These are phyloP conservation scores for Archilochus colubris DNA, from an alignment of 2,113 vertebrate genomes.

Conservation along the genomic window DNA sequence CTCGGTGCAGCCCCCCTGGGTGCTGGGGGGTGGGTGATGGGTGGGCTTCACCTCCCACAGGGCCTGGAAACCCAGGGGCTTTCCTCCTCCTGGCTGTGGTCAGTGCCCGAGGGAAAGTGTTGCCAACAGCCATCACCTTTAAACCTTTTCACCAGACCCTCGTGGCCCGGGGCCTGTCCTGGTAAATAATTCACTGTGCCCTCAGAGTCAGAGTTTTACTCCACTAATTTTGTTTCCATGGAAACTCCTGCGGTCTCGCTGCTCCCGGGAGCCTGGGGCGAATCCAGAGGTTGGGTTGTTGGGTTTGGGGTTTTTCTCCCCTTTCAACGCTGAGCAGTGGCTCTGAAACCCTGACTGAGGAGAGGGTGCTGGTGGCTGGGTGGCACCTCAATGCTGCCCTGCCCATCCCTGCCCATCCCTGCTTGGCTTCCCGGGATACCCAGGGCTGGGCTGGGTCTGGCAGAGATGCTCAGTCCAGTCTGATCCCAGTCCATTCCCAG, in stretches of 20 bases:
- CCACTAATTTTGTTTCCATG: constrained; percentile 72
- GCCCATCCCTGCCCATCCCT: background rate
- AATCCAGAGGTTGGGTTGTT: constrained; percentile 36
- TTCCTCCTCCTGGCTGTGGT: background rate
- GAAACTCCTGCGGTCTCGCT: constrained; percentile 69
- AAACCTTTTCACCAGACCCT: constrained; percentile 53
- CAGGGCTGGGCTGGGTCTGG: background rate
- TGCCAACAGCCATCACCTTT: constrained; percentile 45
- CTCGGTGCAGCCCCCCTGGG: background rate
- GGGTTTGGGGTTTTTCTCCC: background rate
- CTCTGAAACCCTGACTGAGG: background rate
- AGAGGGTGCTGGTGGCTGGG: background rate
- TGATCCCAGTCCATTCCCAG: background rate
- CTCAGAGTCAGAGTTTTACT: constrained; percentile 65
- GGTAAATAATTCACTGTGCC: constrained; percentile 65
- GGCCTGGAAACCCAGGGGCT: background rate
- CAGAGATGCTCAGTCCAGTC: background rate
- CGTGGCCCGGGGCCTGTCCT: constrained; percentile 50
- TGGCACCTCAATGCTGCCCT: rapidly evolving
- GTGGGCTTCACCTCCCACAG: rapidly evolving
- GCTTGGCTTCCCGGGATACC: background rate
- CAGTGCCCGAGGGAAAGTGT: background rate
- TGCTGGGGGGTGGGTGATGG: background rate
- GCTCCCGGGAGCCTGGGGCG: constrained; percentile 59
- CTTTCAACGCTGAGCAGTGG: background rate